A percentile compares a stretch with the other conserved stretches of the same genome.
Evolutionary conservation across 2,888 invertebrate species (phyloP).

Genomic region (Ormyrus thymus): DNA sequence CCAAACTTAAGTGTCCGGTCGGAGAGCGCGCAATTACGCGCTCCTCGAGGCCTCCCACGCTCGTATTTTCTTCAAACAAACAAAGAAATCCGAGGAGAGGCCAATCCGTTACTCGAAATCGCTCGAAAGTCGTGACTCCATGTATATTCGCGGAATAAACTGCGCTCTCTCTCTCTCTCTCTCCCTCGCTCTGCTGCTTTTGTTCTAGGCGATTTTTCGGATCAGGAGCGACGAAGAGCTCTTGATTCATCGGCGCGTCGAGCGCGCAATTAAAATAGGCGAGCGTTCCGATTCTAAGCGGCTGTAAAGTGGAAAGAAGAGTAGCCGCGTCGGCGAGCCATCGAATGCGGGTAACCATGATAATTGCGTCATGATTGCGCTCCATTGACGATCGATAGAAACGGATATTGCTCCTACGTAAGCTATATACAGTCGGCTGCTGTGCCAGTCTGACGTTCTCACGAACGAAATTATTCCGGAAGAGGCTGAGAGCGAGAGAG

Average conservation of each 20-base stretch:
- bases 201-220: too few relatives aligned
- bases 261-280: conserved; percentile 23
- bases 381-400: conserved; percentile 49
- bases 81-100: conserved; percentile 42
- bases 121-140: conserved; percentile 45
- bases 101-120: conserved; percentile 47
- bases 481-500: conserved; percentile 52
- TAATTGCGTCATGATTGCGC: conserved; percentile 54
- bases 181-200: too few relatives aligned
- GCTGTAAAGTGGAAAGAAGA: neutral
- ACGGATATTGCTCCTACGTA: conserved; percentile 42
- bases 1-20: conserved; percentile 46
- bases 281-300: neutral
- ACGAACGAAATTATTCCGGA: conserved; percentile 63
- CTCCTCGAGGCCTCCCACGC: conserved; percentile 47
- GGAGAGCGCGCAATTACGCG: conserved; percentile 38
- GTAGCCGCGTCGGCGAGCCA: neutral
- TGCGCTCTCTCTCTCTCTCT: too few relatives aligned
- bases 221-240: neutral
- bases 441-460: conserved; percentile 54
- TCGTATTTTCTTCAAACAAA: conserved; percentile 53
- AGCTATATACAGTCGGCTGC: neutral
- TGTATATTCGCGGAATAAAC: conserved; percentile 18
- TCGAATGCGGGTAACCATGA: conserved; percentile 20
- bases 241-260: conserved; percentile 8